Evolutionary conservation across 2,113 vertebrate species (phyloP), one percentile per base, ranked within the genome.

Genomic region (Gopherus evgoodei): DNA sequence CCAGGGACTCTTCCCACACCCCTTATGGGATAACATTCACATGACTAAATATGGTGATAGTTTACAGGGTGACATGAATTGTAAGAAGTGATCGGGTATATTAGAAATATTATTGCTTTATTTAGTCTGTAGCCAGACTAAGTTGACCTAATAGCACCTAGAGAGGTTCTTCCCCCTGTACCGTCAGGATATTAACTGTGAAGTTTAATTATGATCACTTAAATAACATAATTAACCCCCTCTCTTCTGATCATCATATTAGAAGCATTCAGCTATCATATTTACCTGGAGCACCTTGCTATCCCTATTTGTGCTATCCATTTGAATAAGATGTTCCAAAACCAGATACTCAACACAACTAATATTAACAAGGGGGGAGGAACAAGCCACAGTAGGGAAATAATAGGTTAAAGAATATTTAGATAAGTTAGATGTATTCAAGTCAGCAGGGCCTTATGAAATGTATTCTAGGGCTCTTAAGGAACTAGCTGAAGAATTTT

Each of bases 161-260:
- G 8, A 49, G 6, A 6, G 54, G 3, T 49, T 21, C 0, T 62
- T 62, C 29, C 1, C 24, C 83, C 81, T n/a, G 79, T 86, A 52
- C 2, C 0, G 83, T 86, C 25, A 44, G 44, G 69, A 44, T 11
- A 4, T 24, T 69, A 19, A 38, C n/a, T 42, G 8, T 38, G 53
- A 56, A 90, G 24, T 82, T 22, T 54, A 54, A 27, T 57, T n/a
- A 42, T 69, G n/a, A 1, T 24, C 9, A 76, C 42, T 76, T 76
- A 76, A 76, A 76, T 38, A 38, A 2, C 0, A 0, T 5, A 72
- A 5, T 35, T 76, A 59, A 80, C 25, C 0, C 47, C 88, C 89
- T 4, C 2, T 25, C 83, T 88, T 29, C 76, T 86, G 54, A 72
- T 76, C 38, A n/a, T 83, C 2, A 3, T 65, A 56, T 75, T 86